A percentile compares a stretch with the other conserved stretches of the same genome.
phyloP scores from a whole-genome alignment of 2,797 vertebrate species.

The Muscicapa comitata region DNA sequence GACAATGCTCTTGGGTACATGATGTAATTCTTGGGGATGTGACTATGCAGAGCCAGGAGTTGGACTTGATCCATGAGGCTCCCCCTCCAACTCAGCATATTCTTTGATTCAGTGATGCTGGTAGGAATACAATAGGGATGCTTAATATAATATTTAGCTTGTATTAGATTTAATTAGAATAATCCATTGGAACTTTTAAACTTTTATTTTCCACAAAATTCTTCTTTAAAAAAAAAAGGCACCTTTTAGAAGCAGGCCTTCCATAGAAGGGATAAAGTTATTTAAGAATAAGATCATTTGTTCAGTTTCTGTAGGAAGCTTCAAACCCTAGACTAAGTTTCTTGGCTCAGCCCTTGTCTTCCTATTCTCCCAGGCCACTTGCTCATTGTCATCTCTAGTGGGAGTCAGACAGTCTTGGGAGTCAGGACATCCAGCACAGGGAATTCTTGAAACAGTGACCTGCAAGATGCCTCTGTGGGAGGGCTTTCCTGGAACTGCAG shows the following conservation, averaged over 20 bases:
- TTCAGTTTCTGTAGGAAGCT: background rate
- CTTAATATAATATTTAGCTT: background rate
- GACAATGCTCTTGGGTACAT: background rate
- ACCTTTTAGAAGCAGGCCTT: background rate
- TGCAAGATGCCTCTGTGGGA: background rate
- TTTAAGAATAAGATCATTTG: background rate
- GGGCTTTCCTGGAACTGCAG: background rate
- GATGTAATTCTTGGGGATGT: background rate
- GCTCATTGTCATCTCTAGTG: background rate
- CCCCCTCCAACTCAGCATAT: background rate
- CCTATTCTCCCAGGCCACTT: background rate
- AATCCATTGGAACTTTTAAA: background rate
- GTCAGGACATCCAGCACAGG: background rate
- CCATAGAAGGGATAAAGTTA: background rate
- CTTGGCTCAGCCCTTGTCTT: background rate
- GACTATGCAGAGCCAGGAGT: background rate
- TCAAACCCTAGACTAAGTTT: background rate
- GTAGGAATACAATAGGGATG: background rate
- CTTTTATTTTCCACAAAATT: background rate
- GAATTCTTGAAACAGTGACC: constrained; percentile 10
- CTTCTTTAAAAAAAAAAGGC: background rate
- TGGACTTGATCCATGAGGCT: background rate
- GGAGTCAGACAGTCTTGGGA: background rate
- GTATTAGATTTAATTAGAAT: background rate
- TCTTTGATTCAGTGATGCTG: background rate